Base-by-base conservation (phyloP, 2,888 invertebrate species). In the Mallateleia sp. region DNA sequence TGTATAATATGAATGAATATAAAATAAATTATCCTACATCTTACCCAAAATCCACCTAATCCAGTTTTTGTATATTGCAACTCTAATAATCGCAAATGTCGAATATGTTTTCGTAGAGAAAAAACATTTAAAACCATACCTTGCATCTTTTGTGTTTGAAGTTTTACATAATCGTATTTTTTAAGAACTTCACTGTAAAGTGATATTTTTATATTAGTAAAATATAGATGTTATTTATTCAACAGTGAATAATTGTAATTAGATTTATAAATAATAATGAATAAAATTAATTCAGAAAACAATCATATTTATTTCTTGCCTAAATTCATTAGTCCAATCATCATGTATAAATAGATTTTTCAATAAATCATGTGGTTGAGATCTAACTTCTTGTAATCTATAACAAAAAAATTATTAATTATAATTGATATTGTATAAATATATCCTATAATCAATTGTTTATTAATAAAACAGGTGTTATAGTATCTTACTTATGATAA, bases 11-110 rank as follows among this genome's bases (percentile, higher is more conserved):
- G n/a, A n/a, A n/a, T n/a, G n/a, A n/a, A n/a, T n/a, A n/a, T n/a
- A n/a, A n/a, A n/a, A n/a, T n/a, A n/a, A n/a, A n/a, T n/a, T n/a
- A 50, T 62, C 2, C 50, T 60, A 14, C 6, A 32, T 54, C 97
- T 96, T 95, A 98, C 98, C 99, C 99, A 99, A 95, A 98, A 97
- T 75, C 99, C 99, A 32, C 97, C 97, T 85, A 99, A 96, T 2
- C 99, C 99, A 75, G 99, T 98, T 92, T 97, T 97, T 0, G 99
- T 99, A 91, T 97, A 98, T 93, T 98, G 97, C 2, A 98, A 97
- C 94, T 99, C 98, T 74, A 99, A 97, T 92, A 98, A 97, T 88
- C 98, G 96, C 58, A 99, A 95, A 95, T 97, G 97, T n/a, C 97
- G 96, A 5, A 99, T 95, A 95, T 98, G 98, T 91, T 97, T 97